These are phyloP conservation scores for Melipona beecheii DNA, from an alignment of 2,888 invertebrate genomes.

Conservation along the genomic window DNA sequence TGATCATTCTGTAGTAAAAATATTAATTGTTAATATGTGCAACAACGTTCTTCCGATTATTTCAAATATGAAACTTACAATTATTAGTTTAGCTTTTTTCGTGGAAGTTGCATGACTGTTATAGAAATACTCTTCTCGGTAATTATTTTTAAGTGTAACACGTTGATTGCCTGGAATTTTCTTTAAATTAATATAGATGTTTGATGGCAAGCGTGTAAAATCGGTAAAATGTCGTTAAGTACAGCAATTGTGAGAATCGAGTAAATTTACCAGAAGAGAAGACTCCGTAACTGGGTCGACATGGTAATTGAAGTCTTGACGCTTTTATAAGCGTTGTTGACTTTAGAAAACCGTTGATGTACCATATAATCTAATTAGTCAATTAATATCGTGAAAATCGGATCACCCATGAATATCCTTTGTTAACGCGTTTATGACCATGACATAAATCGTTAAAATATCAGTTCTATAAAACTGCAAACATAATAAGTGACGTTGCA, in stretches of 20 bases:
- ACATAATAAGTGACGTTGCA: background rate
- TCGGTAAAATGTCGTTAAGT: conserved; percentile 1
- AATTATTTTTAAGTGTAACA: background rate
- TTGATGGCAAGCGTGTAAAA: background rate
- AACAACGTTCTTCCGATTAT: background rate
- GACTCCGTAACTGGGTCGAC: conserved; percentile 30
- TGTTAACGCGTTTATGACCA: conserved; percentile 6
- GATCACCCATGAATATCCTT: conserved; percentile 43
- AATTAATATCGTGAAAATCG: conserved; percentile 54
- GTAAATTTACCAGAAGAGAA: conserved; percentile 31
- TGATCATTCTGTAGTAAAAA: background rate
- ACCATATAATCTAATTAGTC: conserved; percentile 51
- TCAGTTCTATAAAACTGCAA: background rate
- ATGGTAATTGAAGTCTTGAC: conserved; percentile 46
- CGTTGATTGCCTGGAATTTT: background rate
- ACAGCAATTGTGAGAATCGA: conserved; percentile 1
- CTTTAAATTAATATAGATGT: background rate
- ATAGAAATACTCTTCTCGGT: background rate
- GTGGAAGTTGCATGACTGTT: background rate
- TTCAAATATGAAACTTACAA: background rate
- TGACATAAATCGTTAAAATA: background rate
- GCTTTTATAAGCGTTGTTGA: conserved; percentile 43
- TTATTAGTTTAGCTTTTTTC: background rate
- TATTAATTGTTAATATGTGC: background rate
- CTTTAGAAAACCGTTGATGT: conserved; percentile 45